These are phyloP conservation scores for Lepidonotus clava DNA, from an alignment of 2,888 invertebrate species.

Conservation along the genomic window DNA sequence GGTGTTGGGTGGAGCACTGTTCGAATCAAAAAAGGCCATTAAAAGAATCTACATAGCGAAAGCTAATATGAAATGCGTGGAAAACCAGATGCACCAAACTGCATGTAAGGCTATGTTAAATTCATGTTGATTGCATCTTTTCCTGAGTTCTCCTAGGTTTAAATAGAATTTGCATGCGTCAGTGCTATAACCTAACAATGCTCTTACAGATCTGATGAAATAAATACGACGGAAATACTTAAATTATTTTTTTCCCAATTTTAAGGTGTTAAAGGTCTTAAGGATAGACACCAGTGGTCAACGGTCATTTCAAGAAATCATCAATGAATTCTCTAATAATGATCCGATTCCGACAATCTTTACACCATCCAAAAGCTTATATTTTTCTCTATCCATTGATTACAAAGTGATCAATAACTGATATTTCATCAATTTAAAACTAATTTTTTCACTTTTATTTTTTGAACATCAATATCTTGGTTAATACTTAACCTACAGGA, in stretches of 20 bases:
- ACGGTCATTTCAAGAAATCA: too few species aligned
- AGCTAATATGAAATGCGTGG: slow-evolving; percentile 97
- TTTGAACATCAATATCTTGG: too few species aligned
- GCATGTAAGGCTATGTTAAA: slow-evolving; percentile 84
- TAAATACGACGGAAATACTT: neutral
- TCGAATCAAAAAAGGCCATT: slow-evolving; percentile 92
- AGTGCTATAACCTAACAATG: neutral
- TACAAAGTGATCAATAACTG: too few species aligned
- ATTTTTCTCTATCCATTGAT: too few species aligned
- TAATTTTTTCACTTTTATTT: too few species aligned
- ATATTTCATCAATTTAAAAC: too few species aligned
- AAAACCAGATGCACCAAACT: slow-evolving; percentile 99
- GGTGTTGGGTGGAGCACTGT: slow-evolving; percentile 95
- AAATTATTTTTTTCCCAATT: neutral
- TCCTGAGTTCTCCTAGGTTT: neutral
- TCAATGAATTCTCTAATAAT: too few species aligned
- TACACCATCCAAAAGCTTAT: too few species aligned
- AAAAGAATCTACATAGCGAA: slow-evolving; percentile 95
- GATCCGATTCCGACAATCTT: too few species aligned
- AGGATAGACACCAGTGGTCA: neutral
- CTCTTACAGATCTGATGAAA: neutral
- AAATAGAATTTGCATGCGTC: neutral
- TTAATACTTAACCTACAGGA: too few species aligned
- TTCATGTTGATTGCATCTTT: neutral
- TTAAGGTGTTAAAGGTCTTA: neutral